Evolutionary conservation across 2,888 invertebrate species (phyloP), one percentile per base, ranked within the genome.

Genomic region (Coenonympha arcania): DNA sequence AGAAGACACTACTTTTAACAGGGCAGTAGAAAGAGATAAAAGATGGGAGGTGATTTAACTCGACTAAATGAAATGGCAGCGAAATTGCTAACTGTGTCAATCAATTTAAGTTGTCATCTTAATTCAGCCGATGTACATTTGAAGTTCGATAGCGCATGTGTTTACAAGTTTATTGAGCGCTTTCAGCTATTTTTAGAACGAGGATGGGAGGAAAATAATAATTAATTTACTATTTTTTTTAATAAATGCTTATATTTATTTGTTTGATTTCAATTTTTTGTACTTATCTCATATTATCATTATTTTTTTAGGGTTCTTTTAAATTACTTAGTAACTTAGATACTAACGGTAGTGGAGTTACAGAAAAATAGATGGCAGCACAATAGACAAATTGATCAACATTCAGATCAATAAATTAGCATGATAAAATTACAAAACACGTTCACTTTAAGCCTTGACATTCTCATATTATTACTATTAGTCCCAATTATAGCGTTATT

Each of bases 141-240:
- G 60, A 62, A 61, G 50, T 58, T 40, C 54, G 73, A 71, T 73
- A 73, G 83, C 83, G 83, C 83, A 79, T 79, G 80, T 77, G 79
- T 79, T 73, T 69, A 62, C 65, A 69, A 74, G 67, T 79, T 76
- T 84, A 81, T 81, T 80, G 82, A 84, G 76, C 83, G 81, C 73
- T 64, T 68, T 57, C 56, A 60, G 66, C 76, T 83, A 79, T 81
- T 78, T 81, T 76, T 83, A 79, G 79, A 70, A 41, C 49, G 41
- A 51, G 52, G 50, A 54, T 45, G 19, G 16, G 11, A 15, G 6
- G 6, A 9, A 26, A 22, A 11, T 20, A 19, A 6, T n/a, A 45
- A 5, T 15, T 15, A 6, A 3, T n/a, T n/a, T n/a, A n/a, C n/a
- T n/a, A n/a, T n/a, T n/a, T n/a, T n/a, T n/a, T n/a, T n/a, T n/a